Conservation (phyloP, 2,797 vertebrate species). For the Orientallactaga sibirica region DNA sequence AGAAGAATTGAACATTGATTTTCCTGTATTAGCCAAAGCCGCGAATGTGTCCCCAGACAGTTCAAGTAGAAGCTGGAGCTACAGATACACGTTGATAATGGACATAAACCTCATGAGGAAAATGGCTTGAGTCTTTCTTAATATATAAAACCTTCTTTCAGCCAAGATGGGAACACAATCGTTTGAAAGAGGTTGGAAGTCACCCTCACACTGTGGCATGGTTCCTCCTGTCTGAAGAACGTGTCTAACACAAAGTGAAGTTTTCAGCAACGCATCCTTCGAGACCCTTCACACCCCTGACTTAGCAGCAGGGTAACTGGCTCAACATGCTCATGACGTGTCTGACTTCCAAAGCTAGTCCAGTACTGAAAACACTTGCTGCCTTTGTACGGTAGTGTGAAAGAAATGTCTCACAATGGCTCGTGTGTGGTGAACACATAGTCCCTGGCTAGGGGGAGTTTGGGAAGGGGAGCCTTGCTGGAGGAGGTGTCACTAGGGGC, state of each 20-base stretch:
- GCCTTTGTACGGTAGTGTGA: rapidly evolving
- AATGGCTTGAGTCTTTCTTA: neutral
- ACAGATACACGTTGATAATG: slow-evolving; percentile 21
- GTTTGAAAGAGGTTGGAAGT: slow-evolving; percentile 7
- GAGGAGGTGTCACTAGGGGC: too few relatives aligned
- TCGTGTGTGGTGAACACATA: too few relatives aligned
- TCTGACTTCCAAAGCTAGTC: slow-evolving; percentile 4
- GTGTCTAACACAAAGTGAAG: neutral
- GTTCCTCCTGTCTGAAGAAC: neutral
- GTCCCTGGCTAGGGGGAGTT: too few relatives aligned
- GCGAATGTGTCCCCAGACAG: slow-evolving; percentile 8
- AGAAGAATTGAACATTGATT: neutral
- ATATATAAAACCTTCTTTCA: neutral
- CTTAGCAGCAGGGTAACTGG: neutral
- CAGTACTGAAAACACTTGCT: neutral
- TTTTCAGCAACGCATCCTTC: slow-evolving; percentile 20
- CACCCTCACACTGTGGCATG: too few relatives aligned
- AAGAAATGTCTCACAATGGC: too few relatives aligned
- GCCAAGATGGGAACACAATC: neutral
- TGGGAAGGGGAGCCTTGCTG: too few relatives aligned
- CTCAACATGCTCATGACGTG: neutral
- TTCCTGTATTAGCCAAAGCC: slow-evolving; percentile 27
- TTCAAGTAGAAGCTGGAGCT: slow-evolving; percentile 3
- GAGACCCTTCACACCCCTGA: neutral
- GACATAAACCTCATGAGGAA: neutral